Conservation (phyloP, 2,888 invertebrate genomes). For the Ectemnius cavifrons region DNA sequence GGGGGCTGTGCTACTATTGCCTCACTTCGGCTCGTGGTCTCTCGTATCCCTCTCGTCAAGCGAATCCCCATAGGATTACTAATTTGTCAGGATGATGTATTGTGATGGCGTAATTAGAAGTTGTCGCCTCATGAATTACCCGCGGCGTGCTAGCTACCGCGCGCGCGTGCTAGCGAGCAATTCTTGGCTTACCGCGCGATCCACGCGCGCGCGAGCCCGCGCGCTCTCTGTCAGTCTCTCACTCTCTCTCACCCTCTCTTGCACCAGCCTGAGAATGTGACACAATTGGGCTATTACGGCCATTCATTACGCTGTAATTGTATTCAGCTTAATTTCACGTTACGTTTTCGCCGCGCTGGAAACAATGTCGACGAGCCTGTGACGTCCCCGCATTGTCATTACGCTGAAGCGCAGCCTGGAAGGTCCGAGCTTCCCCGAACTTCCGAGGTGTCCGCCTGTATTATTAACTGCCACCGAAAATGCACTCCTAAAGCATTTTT, state of each 20-base stretch:
- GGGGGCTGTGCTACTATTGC: no score
- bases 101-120: slow-evolving; percentile 62
- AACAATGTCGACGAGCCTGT: slow-evolving; percentile 51
- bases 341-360: slow-evolving; percentile 56
- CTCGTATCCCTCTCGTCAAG: slow-evolving; percentile 34
- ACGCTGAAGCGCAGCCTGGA: slow-evolving; percentile 41
- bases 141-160: no score
- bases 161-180: slow-evolving; percentile 43
- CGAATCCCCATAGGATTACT: slow-evolving; percentile 51
- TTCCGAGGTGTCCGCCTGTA: slow-evolving; percentile 10
- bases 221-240: no score
- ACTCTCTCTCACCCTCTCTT: slow-evolving; percentile 29
- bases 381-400: slow-evolving; percentile 59
- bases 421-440: slow-evolving; percentile 12
- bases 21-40: no score
- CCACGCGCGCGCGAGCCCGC: slow-evolving; percentile 57
- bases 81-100: slow-evolving; percentile 64
- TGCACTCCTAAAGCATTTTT: no score
- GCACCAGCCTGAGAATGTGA: slow-evolving; percentile 58
- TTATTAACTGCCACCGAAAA: slow-evolving; percentile 31
- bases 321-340: slow-evolving; percentile 62
- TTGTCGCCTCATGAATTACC: slow-evolving; percentile 62
- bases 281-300: slow-evolving; percentile 64
- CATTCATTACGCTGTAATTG: slow-evolving; percentile 62
- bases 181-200: slow-evolving; percentile 62